Base-by-base conservation (phyloP, 1,140 invertebrate species). In the Neodiprion pinetum region DNA sequence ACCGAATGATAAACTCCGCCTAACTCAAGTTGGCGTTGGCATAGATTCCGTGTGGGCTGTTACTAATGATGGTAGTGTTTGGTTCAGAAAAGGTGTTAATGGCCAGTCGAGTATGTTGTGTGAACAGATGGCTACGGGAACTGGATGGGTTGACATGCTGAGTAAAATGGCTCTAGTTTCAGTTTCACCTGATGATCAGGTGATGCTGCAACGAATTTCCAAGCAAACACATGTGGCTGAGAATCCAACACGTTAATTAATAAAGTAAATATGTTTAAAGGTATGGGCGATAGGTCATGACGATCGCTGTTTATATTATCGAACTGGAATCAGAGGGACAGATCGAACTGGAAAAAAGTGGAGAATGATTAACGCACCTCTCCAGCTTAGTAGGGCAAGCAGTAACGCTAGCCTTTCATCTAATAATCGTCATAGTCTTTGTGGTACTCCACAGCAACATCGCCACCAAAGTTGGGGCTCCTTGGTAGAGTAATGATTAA, bases 331-430 rank as follows among this genome's bases (percentile, higher is more conserved):
- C 0, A 93, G 91, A 21, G 83, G 90, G 4, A 90, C 92, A 3
- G 96, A 97, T 87, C 90, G 95, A 67, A 96, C 95, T 67, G 96
- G 96, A 1, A 96, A 96, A 85, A 93, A 94, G 77, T 98, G 96
- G 96, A 91, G 93, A 80, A 86, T 91, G 71, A 89, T 96, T 53
- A 92, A 94, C 82, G 93, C 93, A 17, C 92, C 94, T 48, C 90
- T 95, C 84, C 94, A 95, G 87, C 88, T 95, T 23, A 95, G 94
- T 82, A 90, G 94, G 78, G 93, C 94, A 67, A 94, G 93, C 80
- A 95, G 93, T 83, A 93, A 92, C 77, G 92, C 93, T 23, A 91
- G 90, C 84, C 81, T 92, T 68, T 87, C 88, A 49, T 88, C 89
- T 47, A 90, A 85, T 74, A 89, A 89, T 71, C 85, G 89, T 71